Evolutionary conservation across 2,888 invertebrate genomes (phyloP), one percentile per base, ranked within the genome.

Genomic region (Drosophila seclusa): DNA sequence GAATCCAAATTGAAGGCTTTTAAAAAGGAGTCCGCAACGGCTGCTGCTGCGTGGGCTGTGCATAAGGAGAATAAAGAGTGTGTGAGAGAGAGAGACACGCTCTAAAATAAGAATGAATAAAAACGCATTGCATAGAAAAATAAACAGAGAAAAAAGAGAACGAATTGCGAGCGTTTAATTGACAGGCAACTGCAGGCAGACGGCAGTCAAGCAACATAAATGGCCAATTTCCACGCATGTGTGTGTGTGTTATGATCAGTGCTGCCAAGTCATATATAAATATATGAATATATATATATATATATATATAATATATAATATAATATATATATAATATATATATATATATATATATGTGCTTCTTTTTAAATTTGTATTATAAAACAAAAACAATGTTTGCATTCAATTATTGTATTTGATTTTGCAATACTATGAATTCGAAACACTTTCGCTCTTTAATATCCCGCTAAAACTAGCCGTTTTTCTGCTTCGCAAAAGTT

Each of bases 91-190:
- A 29, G 24, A 42, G 11, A 16, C 16, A 52, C 29, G 16, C 21
- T 45, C 13, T 24, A 45, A 24, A 45, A 24, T 4, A 45, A 45
- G 16, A 16, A 21, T 45, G 16, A 62, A 34, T 2, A 21, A 24
- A 31, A 40, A 31, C 27, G 27, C 40, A 70, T 24, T 49, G 64
- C 61, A 49, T 45, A 61, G 53, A 59, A 73, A 57, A 59, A 65
- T 45, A 45, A 45, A 45, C 45, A 79, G 60, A 62, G 49, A 48
- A 52, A 59, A 48, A 53, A 36, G 54, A 48, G 11, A 64, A 29
- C 49, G 45, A 53, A 60, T 64, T 78, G 59, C 52, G 55, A 66
- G 48, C 71, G 55, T 64, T 80, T 70, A 72, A 87, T 78, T 85
- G 87, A 68, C 70, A 78, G 52, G 10, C 64, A 58, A 60, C 32